Conservation (phyloP, 2,888 invertebrate species). For the Ischnus inquisitorius region DNA sequence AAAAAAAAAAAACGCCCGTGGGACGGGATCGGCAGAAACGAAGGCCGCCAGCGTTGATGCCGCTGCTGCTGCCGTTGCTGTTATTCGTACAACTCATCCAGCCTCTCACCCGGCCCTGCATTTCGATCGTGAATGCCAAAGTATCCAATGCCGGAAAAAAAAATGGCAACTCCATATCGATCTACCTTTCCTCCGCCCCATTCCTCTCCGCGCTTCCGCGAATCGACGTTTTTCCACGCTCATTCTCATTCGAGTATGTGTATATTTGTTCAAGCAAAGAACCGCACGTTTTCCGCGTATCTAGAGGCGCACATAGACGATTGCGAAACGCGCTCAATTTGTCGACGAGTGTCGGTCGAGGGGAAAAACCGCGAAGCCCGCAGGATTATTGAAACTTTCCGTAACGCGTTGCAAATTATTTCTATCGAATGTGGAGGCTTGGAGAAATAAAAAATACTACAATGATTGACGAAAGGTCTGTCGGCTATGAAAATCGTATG, state of each 20-base stretch:
- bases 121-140: conserved; percentile 40
- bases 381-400: conserved; percentile 16
- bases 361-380: conserved; percentile 2
- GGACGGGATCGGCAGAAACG: conserved; percentile 23
- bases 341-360: conserved; percentile 10
- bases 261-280: neutral
- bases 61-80: conserved; percentile 31
- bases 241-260: conserved; percentile 8
- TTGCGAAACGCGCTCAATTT: conserved; percentile 14
- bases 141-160: conserved; percentile 25
- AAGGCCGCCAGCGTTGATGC: conserved; percentile 30
- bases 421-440: neutral
- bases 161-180: conserved; percentile 34
- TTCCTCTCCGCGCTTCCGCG: neutral
- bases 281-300: conserved; percentile 1
- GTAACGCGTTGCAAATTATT: neutral
- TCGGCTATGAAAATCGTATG: neutral
- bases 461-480: neutral
- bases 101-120: conserved; percentile 10
- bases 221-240: conserved; percentile 13
- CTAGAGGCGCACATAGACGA: neutral
- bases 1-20: no score
- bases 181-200: conserved; percentile 13
- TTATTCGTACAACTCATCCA: conserved; percentile 31
- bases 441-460: neutral